Base-by-base conservation (phyloP, 2,888 invertebrate species). In the Eupithecia exiguata region DNA sequence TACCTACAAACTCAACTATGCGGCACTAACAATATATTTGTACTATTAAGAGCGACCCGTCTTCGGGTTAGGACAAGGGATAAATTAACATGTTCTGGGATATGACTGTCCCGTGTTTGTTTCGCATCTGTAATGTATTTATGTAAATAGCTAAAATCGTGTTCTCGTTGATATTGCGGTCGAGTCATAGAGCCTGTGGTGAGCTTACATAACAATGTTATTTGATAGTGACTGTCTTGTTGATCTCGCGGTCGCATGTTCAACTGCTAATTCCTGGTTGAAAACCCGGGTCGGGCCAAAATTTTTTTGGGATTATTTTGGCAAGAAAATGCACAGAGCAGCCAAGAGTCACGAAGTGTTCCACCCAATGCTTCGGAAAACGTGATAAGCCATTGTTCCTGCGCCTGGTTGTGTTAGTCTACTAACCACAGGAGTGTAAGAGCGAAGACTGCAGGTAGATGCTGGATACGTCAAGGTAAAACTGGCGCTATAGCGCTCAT, bases 21-120 rank as follows among this genome's bases (percentile, higher is more conserved):
- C 49, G 21, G 21, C 25, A 68, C 63, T 49, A 61, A 62, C 68
- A 70, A 63, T 49, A 70, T 63, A 69, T 71, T 71, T 71, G 68
- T 46, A 36, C 53, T 58, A 63, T 71, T 74, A 69, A 69, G n/a
- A 62, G 35, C 62, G 73, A 62, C 71, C 71, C 71, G 71, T 69
- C 68, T 66, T 66, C 58, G 43, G 74, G 71, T 61, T 66, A 63
- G 46, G 58, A 43, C 74, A 74, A 71, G 71, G 68, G 71, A 71
- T 65, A 74, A 71, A 74, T 71, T 69, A 71, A 71, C 68, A 71
- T 71, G 71, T 74, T 74, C 68, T 69, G 30, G 58, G 46, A 35
- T 69, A 68, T 70, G 38, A 62, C 70, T 68, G 70, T 53, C 49
- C 40, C 58, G 25, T 18, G 36, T 46, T 40, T 49, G 62, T 74